These are phyloP conservation scores for Pyrgus malvae DNA, from an alignment of 2,888 invertebrate genomes.

Conservation along the genomic window DNA sequence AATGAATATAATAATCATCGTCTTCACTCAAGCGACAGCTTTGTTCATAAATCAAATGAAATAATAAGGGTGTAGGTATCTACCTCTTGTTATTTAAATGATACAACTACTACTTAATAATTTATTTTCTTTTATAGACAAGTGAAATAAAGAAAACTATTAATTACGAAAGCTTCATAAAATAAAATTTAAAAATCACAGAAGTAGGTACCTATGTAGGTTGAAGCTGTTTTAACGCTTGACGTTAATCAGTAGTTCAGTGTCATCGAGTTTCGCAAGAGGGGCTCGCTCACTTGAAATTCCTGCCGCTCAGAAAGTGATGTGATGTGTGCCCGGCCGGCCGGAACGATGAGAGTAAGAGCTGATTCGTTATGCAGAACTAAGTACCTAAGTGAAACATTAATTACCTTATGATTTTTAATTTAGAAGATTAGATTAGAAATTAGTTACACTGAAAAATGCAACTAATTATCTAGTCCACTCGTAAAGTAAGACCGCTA, in stretches of 20 bases:
- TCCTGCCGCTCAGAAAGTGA: constrained; percentile 50
- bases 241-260: constrained; percentile 38
- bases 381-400: background rate
- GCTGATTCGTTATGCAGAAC: constrained; percentile 20
- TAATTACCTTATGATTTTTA: background rate
- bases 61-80: too few species aligned
- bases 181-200: background rate
- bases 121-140: too few species aligned
- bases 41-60: too few species aligned
- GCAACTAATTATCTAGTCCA: too few species aligned
- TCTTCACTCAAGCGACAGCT: too few species aligned
- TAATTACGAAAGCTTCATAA: background rate
- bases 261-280: constrained; percentile 46
- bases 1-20: too few species aligned
- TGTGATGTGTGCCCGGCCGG: constrained; percentile 40
- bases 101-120: too few species aligned
- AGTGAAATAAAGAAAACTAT: too few species aligned
- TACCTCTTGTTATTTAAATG: too few species aligned
- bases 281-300: constrained; percentile 43
- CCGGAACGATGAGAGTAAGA: constrained; percentile 47
- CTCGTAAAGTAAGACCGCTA: too few species aligned
- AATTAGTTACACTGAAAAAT: too few species aligned
- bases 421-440: background rate
- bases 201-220: background rate
- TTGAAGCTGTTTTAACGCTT: background rate